phyloP scores from a whole-genome alignment of 92 coral and sea anemone species.

The Parazoanthus atlanticus region DNA sequence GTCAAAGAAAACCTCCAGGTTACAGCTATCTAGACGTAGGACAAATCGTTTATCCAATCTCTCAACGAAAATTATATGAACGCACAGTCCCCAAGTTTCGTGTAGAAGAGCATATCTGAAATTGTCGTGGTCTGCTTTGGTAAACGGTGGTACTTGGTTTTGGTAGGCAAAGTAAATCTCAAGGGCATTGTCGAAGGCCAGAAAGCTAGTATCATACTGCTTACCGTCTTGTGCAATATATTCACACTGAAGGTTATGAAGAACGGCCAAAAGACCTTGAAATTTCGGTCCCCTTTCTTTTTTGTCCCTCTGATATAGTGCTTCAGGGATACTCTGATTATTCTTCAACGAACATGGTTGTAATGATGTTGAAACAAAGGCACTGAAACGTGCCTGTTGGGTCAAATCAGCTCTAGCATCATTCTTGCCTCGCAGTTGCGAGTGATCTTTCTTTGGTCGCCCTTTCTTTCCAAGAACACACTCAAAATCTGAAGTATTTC shows the following conservation, averaged over 20 bases:
- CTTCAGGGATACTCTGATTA: constrained; percentile 31
- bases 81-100: constrained; percentile 41
- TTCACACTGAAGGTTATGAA: no score
- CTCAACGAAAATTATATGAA: constrained; percentile 17
- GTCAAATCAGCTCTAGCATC: constrained; percentile 20
- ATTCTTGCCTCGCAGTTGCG: constrained; percentile 21
- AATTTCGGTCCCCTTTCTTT: neutral
- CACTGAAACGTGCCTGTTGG: neutral
- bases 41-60: constrained; percentile 10
- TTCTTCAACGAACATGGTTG: constrained; percentile 19
- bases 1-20: constrained; percentile 19
- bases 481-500: neutral
- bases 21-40: constrained; percentile 11
- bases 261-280: no score
- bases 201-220: no score
- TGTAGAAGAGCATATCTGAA: constrained; percentile 43
- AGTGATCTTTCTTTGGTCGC: constrained; percentile 8
- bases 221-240: no score
- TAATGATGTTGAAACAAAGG: constrained; percentile 14
- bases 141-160: no score
- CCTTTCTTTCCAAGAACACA: neutral
- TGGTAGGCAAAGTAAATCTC: no score
- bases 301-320: constrained; percentile 7
- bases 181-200: no score
- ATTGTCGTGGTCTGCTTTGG: no score